These are phyloP conservation scores for Stigmatopora argus DNA, from an alignment of 2,113 vertebrate genomes.

Conservation along the genomic window DNA sequence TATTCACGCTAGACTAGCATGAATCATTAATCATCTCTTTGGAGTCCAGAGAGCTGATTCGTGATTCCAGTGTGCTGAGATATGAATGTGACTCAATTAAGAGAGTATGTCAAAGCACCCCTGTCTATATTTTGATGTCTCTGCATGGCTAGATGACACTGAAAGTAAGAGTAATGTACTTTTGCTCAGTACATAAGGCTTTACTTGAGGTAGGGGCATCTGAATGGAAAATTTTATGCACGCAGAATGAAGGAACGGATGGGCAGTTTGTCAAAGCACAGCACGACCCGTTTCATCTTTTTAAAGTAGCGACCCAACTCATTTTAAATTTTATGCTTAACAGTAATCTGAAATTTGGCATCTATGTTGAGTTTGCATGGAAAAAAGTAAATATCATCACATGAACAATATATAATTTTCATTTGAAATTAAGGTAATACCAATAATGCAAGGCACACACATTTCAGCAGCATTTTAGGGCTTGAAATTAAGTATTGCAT, in stretches of 20 bases:
- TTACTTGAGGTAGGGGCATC: not conserved
- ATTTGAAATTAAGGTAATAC: too few relatives aligned
- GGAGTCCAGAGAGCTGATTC: too few relatives aligned
- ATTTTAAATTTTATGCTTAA: conserved; percentile 7
- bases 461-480: too few relatives aligned
- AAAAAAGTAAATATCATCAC: not conserved
- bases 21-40: too few relatives aligned
- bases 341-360: not conserved
- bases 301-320: not conserved
- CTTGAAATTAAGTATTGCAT: too few relatives aligned
- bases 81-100: not conserved
- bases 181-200: not conserved
- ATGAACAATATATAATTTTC: too few relatives aligned
- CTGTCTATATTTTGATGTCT: not conserved
- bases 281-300: not conserved
- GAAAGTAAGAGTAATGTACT: not conserved
- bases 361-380: not conserved
- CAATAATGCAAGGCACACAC: too few relatives aligned
- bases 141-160: not conserved
- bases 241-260: conserved; percentile 39
- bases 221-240: conserved; percentile 7
- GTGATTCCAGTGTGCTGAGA: too few relatives aligned
- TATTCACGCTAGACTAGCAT: too few relatives aligned
- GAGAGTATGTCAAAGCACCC: not conserved
- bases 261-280: conserved; percentile 56